phyloP scores from a whole-genome alignment of 2,888 invertebrate genomes.

The Rhorus exstirpatorius region DNA sequence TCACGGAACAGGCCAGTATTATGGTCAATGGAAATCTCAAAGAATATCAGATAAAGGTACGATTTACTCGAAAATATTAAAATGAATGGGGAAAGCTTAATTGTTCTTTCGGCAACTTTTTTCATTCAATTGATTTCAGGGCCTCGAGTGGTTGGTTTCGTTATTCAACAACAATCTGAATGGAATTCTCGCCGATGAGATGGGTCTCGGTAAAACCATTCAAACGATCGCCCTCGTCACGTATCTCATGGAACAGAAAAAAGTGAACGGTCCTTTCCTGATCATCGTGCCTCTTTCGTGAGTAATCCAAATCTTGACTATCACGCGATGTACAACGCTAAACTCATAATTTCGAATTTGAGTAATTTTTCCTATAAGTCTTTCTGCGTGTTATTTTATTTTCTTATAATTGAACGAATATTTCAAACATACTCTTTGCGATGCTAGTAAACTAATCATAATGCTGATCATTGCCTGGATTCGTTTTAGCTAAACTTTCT shows the following conservation, averaged over 20 bases:
- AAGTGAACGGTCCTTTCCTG: constrained; percentile 98
- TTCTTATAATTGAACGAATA: too few relatives aligned
- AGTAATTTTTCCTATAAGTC: neutral
- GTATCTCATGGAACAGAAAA: constrained; percentile 99
- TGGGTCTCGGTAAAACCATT: constrained; percentile 99
- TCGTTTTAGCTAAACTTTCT: too few relatives aligned
- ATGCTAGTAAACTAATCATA: too few relatives aligned
- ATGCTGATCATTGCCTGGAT: too few relatives aligned
- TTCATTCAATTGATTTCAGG: constrained; percentile 86
- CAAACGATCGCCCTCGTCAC: constrained; percentile 99
- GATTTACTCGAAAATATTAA: neutral
- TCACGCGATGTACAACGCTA: neutral
- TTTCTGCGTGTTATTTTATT: neutral
- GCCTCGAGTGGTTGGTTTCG: constrained; percentile 99
- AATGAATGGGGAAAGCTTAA: neutral
- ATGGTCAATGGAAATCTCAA: constrained; percentile 98
- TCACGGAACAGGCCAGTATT: constrained; percentile 97
- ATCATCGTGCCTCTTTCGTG: constrained; percentile 99
- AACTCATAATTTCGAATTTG: neutral
- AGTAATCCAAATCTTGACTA: constrained; percentile 77
- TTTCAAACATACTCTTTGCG: too few relatives aligned
- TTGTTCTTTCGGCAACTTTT: constrained; percentile 25
- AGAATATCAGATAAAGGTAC: constrained; percentile 97
- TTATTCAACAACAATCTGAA: constrained; percentile 99
- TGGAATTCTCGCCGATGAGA: constrained; percentile 99